Conservation (phyloP, 2,113 vertebrate genomes). For the Cyphomyrus discorhynchus region DNA sequence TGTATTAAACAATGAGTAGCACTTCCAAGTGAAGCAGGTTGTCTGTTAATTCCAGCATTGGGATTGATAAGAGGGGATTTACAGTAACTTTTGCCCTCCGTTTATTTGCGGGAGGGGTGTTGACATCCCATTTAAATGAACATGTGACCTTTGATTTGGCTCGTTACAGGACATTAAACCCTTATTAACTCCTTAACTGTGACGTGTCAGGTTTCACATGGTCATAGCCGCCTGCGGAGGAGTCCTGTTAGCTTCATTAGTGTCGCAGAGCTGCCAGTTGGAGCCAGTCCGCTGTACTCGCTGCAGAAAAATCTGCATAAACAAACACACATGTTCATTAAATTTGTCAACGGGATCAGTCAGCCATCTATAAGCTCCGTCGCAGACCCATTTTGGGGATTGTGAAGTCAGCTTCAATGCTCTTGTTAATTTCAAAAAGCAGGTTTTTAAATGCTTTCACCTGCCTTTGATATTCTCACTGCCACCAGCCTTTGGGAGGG, state of each 20-base stretch:
- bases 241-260: background rate
- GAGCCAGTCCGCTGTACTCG: background rate
- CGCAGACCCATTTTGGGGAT: background rate
- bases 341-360: background rate
- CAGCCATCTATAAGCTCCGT: background rate
- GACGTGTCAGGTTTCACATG: constrained; percentile 30
- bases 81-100: background rate
- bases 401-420: background rate
- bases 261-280: background rate
- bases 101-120: background rate
- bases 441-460: background rate
- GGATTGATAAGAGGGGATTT: background rate
- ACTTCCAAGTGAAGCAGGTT: background rate
- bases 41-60: background rate
- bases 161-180: constrained; percentile 35
- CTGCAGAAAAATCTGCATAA: background rate
- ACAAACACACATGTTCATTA: background rate
- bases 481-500: background rate
- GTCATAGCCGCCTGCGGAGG: background rate
- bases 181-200: constrained; percentile 30
- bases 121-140: constrained; percentile 4
- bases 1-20: background rate
- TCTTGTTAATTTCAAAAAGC: background rate
- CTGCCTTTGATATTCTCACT: background rate
- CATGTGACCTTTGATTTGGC: constrained; percentile 30